A percentile compares a stretch with the other conserved stretches of the same genome.
phyloP scores from a whole-genome alignment of 1,140 invertebrate species.

The Ostrea denselamellosa region DNA sequence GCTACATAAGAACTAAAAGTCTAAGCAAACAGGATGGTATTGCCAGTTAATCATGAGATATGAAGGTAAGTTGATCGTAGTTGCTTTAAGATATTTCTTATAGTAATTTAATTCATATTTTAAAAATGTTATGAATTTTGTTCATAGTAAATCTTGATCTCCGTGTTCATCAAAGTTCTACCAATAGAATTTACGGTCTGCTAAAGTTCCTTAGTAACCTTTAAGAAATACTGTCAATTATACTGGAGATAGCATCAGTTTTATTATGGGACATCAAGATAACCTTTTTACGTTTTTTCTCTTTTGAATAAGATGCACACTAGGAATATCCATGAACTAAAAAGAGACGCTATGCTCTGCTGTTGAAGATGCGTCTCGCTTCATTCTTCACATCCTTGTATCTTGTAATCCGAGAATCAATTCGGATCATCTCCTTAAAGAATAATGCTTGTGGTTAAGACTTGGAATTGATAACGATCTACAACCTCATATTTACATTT shows the following conservation, averaged over 20 bases:
- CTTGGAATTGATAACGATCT: background rate
- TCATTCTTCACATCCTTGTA: background rate
- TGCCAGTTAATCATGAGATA: background rate
- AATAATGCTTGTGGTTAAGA: background rate
- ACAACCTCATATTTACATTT: background rate
- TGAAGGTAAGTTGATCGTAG: background rate
- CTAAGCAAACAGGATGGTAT: background rate
- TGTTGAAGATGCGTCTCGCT: background rate
- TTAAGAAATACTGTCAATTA: background rate
- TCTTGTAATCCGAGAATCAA: background rate
- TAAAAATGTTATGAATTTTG: background rate
- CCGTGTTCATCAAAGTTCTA: background rate
- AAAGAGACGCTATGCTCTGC: background rate
- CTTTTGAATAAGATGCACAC: background rate
- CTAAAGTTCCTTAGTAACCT: background rate
- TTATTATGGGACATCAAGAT: constrained; percentile 1
- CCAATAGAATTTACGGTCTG: background rate
- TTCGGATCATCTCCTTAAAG: background rate
- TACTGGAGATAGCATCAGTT: background rate
- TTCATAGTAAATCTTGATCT: background rate
- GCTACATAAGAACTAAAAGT: background rate
- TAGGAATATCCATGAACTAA: too few relatives aligned
- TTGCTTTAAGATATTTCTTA: background rate
- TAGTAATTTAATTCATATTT: background rate
- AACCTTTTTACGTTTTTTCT: background rate